Percentiles rank a stretch among this genome's conserved stretches.
Evolutionary conservation across 2,888 invertebrate genomes (phyloP).

Genomic region (Leucozona laternaria): DNA sequence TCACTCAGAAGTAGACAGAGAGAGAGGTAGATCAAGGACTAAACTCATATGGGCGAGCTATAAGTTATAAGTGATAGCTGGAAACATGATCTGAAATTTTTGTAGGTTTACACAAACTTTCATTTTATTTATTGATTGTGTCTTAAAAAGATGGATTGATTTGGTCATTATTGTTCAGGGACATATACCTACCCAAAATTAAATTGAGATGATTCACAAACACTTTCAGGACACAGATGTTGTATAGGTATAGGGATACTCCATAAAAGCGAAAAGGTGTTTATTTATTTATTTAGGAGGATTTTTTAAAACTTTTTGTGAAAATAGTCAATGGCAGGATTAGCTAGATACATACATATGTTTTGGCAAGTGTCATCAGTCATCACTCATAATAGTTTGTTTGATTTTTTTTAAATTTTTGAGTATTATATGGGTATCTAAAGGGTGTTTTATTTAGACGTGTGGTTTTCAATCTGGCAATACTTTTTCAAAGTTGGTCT

Average conservation of each 20-base stretch:
- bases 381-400: conserved; percentile 10
- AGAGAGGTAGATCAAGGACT: conserved; percentile 4
- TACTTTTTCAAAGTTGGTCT: no score
- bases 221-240: conserved; percentile 32
- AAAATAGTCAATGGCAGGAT: conserved; percentile 8
- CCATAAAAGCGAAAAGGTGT: neutral
- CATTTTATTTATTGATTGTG: conserved; percentile 34
- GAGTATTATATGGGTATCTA: no score
- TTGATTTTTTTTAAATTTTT: neutral
- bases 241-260: neutral
- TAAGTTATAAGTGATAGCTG: conserved; percentile 34
- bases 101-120: neutral
- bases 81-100: conserved; percentile 27
- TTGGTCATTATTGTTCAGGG: conserved; percentile 33
- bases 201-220: conserved; percentile 31
- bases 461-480: no score
- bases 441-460: no score
- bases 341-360: no score
- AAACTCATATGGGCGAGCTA: conserved; percentile 22
- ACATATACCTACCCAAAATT: conserved; percentile 19
- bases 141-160: conserved; percentile 52
- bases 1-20: neutral
- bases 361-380: neutral
- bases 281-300: neutral
- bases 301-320: neutral